Conservation (phyloP, 2,888 invertebrate species). For the Dugesia japonica region DNA sequence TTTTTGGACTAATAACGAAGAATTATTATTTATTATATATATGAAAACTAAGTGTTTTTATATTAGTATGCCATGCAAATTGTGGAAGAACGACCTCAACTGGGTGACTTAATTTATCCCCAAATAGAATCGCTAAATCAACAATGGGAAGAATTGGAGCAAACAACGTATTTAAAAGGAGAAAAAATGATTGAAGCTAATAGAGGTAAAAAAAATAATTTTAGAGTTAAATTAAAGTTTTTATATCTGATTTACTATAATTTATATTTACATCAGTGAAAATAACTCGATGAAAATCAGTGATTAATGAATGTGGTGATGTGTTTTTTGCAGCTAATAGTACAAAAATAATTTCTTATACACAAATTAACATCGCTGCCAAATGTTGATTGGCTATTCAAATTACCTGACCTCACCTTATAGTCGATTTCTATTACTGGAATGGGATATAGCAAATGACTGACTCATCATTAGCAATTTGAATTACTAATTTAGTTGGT, state of each 20-base stretch:
- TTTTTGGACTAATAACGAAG: too few species aligned
- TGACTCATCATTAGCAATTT: too few species aligned
- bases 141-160: conserved; percentile 65
- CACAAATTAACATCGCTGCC: neutral
- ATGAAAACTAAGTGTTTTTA: neutral
- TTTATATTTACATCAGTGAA: neutral
- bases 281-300: too few species aligned
- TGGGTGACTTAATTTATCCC: conserved; percentile 72
- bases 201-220: conserved; percentile 48
- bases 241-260: neutral
- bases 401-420: neutral
- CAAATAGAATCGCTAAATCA: conserved; percentile 69
- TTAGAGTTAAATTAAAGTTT: neutral
- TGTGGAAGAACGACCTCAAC: conserved; percentile 83
- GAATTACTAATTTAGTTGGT: too few species aligned
- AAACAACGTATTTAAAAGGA: conserved; percentile 64
- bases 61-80: conserved; percentile 67
- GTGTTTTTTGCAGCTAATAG: neutral
- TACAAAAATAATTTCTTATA: neutral
- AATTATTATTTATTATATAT: too few species aligned
- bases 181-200: conserved; percentile 94
- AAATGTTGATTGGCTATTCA: neutral
- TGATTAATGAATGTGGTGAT: too few species aligned
- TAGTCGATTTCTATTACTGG: neutral
- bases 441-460: too few species aligned